A percentile compares a stretch with the other conserved stretches of the same genome.
These are phyloP conservation scores for Leuctra nigra DNA, from an alignment of 2,888 invertebrate species.

Conservation along the genomic window DNA sequence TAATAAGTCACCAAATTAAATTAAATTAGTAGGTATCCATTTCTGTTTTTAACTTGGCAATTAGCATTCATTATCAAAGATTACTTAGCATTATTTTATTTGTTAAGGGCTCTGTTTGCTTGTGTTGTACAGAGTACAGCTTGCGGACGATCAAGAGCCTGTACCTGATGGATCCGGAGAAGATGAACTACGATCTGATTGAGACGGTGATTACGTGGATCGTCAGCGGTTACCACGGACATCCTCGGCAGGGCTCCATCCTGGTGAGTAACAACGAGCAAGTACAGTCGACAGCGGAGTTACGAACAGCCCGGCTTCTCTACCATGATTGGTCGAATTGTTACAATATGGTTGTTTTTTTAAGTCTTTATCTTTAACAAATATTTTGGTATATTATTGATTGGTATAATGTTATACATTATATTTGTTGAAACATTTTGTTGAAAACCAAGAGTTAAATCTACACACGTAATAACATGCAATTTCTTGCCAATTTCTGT, in stretches of 20 bases:
- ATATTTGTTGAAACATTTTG: too few species aligned
- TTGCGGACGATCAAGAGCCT: conserved; percentile 63
- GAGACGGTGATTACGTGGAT: conserved; percentile 65
- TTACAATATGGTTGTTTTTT: too few species aligned
- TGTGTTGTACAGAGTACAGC: conserved; percentile 43
- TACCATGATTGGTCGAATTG: neutral
- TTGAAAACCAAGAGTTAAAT: too few species aligned
- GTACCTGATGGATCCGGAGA: conserved; percentile 68
- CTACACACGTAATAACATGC: too few species aligned
- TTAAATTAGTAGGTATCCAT: too few species aligned
- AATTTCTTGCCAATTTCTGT: too few species aligned
- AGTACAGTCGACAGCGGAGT: neutral
- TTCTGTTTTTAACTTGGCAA: too few species aligned
- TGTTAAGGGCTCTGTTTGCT: neutral
- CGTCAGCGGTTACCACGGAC: conserved; percentile 59
- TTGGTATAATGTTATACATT: too few species aligned
- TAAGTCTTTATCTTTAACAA: too few species aligned
- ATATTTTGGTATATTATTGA: too few species aligned
- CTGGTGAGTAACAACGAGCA: conserved; percentile 39
- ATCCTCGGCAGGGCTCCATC: conserved; percentile 66
- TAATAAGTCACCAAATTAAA: too few species aligned
- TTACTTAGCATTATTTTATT: neutral
- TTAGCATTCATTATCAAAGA: too few species aligned
- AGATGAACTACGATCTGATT: conserved; percentile 70
- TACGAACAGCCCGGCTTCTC: neutral